phyloP scores from a whole-genome alignment of 2,888 invertebrate genomes.

The Vandiemenella viatica region DNA sequence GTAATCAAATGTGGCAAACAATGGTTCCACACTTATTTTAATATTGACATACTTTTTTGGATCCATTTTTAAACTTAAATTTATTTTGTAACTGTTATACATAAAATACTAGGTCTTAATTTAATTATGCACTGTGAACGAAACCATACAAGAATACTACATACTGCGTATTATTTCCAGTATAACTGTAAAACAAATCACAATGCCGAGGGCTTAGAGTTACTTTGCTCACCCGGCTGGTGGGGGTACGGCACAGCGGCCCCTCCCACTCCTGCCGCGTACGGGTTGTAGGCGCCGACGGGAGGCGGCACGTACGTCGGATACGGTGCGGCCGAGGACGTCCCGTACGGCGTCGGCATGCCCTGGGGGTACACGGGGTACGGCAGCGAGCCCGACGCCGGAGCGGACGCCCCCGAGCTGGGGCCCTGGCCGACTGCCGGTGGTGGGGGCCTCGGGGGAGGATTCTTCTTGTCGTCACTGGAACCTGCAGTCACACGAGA shows the following conservation, averaged over 20 bases:
- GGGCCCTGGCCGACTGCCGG: conserved; percentile 22
- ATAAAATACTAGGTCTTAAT: conserved; percentile 15
- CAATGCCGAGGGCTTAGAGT: no score
- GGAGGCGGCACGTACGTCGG: conserved; percentile 62
- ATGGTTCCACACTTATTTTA: no score
- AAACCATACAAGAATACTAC: conserved; percentile 49
- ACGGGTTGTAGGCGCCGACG: conserved; percentile 69
- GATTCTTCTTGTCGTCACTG: conserved; percentile 21
- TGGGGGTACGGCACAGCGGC: conserved; percentile 57
- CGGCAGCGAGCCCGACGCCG: conserved; percentile 24
- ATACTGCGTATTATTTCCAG: no score
- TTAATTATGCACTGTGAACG: conserved; percentile 60
- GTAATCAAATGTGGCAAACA: no score
- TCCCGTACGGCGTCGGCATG: conserved; percentile 56
- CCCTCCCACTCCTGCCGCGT: conserved; percentile 32
- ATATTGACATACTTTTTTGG: no score
- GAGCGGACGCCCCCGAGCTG: conserved; percentile 22
- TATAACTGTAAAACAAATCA: no score
- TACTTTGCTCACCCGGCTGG: no score
- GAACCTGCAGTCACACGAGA: no score
- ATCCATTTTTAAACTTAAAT: no score
- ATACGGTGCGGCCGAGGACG: conserved; percentile 41
- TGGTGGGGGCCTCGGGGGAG: conserved; percentile 29
- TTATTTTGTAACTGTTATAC: no score
- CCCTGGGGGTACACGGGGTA: conserved; percentile 44